Conservation (phyloP, 2,888 invertebrate species). For the Isotomurus palustris region DNA sequence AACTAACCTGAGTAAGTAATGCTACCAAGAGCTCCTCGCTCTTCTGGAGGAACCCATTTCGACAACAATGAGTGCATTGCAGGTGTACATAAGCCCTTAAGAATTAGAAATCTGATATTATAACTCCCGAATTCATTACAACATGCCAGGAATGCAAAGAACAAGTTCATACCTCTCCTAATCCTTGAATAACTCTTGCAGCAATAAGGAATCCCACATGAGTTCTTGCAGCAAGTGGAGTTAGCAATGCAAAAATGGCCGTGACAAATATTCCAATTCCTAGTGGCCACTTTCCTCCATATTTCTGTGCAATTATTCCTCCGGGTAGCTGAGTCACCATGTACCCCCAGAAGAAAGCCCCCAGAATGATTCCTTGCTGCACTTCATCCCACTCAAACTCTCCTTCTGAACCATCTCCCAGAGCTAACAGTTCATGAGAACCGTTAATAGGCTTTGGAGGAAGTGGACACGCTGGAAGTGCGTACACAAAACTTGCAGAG, state of each 20-base stretch:
- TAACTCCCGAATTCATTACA: neutral
- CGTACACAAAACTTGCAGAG: neutral
- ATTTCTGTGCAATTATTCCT: constrained; percentile 68
- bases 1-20: constrained; percentile 47
- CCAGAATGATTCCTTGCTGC: constrained; percentile 34
- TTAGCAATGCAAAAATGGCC: constrained; percentile 74
- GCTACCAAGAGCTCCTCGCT: constrained; percentile 46
- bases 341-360: constrained; percentile 74
- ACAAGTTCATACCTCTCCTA: constrained; percentile 64
- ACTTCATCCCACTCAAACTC: constrained; percentile 62
- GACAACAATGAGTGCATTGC: constrained; percentile 47
- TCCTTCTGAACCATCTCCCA: constrained; percentile 48
- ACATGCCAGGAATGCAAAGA: neutral
- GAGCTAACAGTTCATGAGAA: neutral
- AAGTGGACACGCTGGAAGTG: constrained; percentile 16
- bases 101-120: constrained; percentile 24
- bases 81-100: constrained; percentile 60
- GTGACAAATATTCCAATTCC: constrained; percentile 78
- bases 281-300: constrained; percentile 79
- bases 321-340: constrained; percentile 78
- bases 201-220: constrained; percentile 67
- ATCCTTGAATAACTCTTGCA: constrained; percentile 70
- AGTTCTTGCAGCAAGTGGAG: constrained; percentile 67
- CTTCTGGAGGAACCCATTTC: constrained; percentile 48
- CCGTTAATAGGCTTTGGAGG: neutral